phyloP scores from a whole-genome alignment of 2,113 vertebrate species.

The Scortum barcoo region DNA sequence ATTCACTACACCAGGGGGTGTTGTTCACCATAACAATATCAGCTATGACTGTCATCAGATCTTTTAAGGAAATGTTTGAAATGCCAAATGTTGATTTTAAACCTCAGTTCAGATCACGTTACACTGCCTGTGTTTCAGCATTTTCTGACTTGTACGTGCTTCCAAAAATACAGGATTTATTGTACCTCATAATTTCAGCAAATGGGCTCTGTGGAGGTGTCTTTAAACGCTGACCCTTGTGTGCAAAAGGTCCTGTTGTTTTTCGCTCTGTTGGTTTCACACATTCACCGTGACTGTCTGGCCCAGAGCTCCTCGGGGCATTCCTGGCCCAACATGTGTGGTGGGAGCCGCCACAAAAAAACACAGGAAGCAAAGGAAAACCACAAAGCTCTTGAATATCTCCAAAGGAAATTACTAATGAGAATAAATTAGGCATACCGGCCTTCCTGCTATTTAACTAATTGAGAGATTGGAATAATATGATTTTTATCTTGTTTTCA shows the following conservation, averaged over 20 bases:
- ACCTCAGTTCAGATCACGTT: neutral
- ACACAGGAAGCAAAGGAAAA: conserved; percentile 40
- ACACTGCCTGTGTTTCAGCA: neutral
- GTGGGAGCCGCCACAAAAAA: neutral
- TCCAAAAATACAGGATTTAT: neutral
- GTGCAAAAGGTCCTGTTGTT: conserved; percentile 64
- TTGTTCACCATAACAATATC: conserved; percentile 21
- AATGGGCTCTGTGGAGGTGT: conserved; percentile 22
- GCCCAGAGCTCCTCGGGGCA: conserved; percentile 36
- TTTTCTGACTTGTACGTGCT: neutral
- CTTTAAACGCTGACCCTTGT: conserved; percentile 47
- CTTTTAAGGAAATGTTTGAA: conserved; percentile 11
- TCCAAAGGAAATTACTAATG: conserved; percentile 33
- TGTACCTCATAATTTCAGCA: neutral
- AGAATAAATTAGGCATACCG: neutral
- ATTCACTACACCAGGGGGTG: conserved; percentile 50
- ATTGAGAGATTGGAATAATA: neutral
- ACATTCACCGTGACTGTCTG: conserved; percentile 71
- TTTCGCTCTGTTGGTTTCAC: conserved; percentile 66
- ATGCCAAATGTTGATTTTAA: neutral
- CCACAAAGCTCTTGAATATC: conserved; percentile 30
- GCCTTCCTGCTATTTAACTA: conserved; percentile 30
- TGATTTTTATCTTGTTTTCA: conserved; percentile 25
- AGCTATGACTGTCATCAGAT: neutral
- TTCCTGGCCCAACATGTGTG: conserved; percentile 42